A percentile compares a stretch with the other conserved stretches of the same genome.
These are phyloP conservation scores for Spatulosminthurus flaviceps DNA, from an alignment of 2,888 invertebrate genomes.

Conservation along the genomic window DNA sequence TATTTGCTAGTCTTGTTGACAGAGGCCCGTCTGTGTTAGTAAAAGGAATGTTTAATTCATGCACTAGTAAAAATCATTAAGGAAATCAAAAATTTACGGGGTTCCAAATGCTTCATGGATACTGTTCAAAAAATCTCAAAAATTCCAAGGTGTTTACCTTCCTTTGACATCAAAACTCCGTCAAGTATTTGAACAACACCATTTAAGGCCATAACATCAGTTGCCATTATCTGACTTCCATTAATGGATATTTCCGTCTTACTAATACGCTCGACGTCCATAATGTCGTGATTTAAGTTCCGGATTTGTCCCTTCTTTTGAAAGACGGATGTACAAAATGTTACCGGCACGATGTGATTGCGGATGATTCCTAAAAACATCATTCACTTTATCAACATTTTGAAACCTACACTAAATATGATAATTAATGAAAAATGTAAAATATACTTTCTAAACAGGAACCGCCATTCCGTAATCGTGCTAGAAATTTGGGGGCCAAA, in stretches of 20 bases:
- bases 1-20: constrained; percentile 70
- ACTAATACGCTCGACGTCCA: constrained; percentile 68
- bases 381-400: not conserved
- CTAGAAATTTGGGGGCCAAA: constrained; percentile 68
- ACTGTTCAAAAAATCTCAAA: too few relatives aligned
- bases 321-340: constrained; percentile 75
- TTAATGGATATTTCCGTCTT: constrained; percentile 71
- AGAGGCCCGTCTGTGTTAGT: constrained; percentile 66
- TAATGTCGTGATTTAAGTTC: constrained; percentile 69
- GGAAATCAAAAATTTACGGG: not conserved
- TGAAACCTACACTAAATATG: not conserved
- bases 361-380: constrained; percentile 71
- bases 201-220: constrained; percentile 75
- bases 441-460: constrained; percentile 71
- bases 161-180: constrained; percentile 73
- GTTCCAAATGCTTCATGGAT: too few relatives aligned
- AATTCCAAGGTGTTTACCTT: constrained; percentile 66
- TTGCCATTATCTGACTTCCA: constrained; percentile 70
- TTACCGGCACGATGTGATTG: constrained; percentile 75
- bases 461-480: constrained; percentile 71
- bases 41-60: not conserved
- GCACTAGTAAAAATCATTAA: not conserved
- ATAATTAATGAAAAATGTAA: not conserved
- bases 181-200: constrained; percentile 79
- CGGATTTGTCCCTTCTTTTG: constrained; percentile 69